Conservation (phyloP, 2,888 invertebrate genomes). For the Dichetophora obliterata region DNA sequence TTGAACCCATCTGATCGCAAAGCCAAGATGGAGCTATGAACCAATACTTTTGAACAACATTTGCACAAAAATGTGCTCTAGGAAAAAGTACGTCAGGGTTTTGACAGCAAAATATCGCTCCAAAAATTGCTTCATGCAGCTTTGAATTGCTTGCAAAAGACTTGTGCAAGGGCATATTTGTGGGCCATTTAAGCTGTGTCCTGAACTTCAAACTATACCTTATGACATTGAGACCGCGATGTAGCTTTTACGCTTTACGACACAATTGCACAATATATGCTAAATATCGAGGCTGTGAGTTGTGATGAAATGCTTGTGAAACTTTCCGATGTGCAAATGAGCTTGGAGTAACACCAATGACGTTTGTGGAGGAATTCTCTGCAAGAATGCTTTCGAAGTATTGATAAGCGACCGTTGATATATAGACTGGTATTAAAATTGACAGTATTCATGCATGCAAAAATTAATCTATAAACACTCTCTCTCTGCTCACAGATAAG, state of each 20-base stretch:
- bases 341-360: conserved; percentile 76
- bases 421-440: conserved; percentile 72
- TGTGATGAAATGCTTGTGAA: conserved; percentile 99
- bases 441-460: not conserved
- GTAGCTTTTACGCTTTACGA: conserved; percentile 88
- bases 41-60: conserved; percentile 71
- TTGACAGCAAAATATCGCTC: conserved; percentile 78
- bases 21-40: conserved; percentile 75
- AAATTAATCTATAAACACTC: not conserved
- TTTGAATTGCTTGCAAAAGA: conserved; percentile 95
- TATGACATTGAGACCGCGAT: conserved; percentile 95
- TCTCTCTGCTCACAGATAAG: no score
- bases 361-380: conserved; percentile 85
- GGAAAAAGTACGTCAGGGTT: conserved; percentile 67
- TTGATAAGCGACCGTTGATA: conserved; percentile 78
- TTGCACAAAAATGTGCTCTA: conserved; percentile 59
- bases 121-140: conserved; percentile 96
- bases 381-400: conserved; percentile 83
- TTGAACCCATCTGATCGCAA: conserved; percentile 74
- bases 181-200: conserved; percentile 88
- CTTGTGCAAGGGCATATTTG: conserved; percentile 94
- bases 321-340: conserved; percentile 81
- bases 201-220: conserved; percentile 86
- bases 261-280: conserved; percentile 85
- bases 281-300: conserved; percentile 96